Percentiles rank a stretch among this genome's conserved stretches.
phyloP scores from a whole-genome alignment of 2,113 vertebrate species.

The Phrynocephalus versicolor region DNA sequence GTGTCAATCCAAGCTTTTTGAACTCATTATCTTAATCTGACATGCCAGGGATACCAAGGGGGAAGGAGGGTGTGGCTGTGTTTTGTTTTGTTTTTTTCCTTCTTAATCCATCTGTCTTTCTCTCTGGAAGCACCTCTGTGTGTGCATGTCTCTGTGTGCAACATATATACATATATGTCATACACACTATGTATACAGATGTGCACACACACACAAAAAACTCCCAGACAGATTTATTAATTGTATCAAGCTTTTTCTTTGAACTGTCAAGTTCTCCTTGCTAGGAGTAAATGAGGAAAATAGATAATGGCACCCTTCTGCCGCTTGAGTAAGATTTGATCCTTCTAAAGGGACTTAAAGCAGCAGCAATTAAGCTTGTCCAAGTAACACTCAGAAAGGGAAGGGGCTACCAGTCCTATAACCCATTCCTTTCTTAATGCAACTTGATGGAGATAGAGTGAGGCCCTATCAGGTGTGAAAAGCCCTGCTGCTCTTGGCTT shows the following conservation, averaged over 20 bases:
- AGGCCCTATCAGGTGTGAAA: conserved; percentile 79
- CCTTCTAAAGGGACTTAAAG: conserved; percentile 15
- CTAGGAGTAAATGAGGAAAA: background rate
- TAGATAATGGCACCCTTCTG: background rate
- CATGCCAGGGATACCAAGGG: too few species aligned
- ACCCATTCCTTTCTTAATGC: conserved; percentile 78
- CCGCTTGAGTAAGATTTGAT: background rate
- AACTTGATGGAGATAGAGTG: conserved; percentile 81
- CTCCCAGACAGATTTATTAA: too few species aligned
- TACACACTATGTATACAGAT: background rate
- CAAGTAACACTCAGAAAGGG: conserved; percentile 49
- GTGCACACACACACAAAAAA: background rate
- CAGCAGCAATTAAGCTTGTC: conserved; percentile 61
- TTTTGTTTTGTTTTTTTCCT: too few species aligned
- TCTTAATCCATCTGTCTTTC: too few species aligned
- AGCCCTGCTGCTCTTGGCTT: conserved; percentile 77
- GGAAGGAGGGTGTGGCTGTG: too few species aligned
- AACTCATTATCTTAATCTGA: too few species aligned
- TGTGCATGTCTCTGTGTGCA: too few species aligned
- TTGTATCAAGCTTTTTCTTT: background rate
- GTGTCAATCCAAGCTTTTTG: too few species aligned
- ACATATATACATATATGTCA: background rate
- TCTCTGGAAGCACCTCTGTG: too few species aligned
- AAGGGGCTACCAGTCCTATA: conserved; percentile 48
- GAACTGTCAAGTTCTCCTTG: rapidly evolving